Evolutionary conservation across 2,888 invertebrate species (phyloP).

Genomic region (Acanthosepion lycidas): DNA sequence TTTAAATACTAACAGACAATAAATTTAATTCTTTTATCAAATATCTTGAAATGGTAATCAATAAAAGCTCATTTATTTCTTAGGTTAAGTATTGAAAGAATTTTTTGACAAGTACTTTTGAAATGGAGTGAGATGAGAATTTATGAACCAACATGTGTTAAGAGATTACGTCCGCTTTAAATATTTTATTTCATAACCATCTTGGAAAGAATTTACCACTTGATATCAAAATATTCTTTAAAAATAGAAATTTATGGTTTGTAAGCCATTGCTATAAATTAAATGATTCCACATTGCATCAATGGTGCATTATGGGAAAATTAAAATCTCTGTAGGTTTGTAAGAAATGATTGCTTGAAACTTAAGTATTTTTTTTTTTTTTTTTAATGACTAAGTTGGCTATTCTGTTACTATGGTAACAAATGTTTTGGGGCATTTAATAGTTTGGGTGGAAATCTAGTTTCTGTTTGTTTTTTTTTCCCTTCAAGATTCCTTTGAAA

Average conservation of each 20-base stretch:
- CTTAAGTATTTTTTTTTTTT: neutral
- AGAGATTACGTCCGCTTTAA: too few relatives aligned
- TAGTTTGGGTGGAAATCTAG: neutral
- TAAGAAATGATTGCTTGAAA: neutral
- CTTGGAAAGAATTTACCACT: neutral
- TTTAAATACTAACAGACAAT: neutral
- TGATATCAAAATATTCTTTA: neutral
- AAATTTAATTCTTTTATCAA: neutral
- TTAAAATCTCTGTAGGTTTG: too few relatives aligned
- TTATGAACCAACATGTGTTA: too few relatives aligned
- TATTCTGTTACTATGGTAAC: neutral
- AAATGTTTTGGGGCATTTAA: neutral
- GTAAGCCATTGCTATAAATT: neutral
- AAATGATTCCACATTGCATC: neutral
- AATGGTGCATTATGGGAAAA: neutral
- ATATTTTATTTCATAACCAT: neutral
- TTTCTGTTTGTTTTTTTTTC: neutral
- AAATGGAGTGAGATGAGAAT: neutral
- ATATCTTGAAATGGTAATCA: neutral
- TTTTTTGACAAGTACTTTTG: neutral
- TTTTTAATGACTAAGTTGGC: neutral
- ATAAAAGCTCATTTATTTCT: neutral
- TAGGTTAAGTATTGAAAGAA: too few relatives aligned
- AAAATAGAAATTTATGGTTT: neutral
- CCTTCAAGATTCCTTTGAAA: neutral